phyloP scores from a whole-genome alignment of 2,113 vertebrate genomes.

The Dinomys branickii region DNA sequence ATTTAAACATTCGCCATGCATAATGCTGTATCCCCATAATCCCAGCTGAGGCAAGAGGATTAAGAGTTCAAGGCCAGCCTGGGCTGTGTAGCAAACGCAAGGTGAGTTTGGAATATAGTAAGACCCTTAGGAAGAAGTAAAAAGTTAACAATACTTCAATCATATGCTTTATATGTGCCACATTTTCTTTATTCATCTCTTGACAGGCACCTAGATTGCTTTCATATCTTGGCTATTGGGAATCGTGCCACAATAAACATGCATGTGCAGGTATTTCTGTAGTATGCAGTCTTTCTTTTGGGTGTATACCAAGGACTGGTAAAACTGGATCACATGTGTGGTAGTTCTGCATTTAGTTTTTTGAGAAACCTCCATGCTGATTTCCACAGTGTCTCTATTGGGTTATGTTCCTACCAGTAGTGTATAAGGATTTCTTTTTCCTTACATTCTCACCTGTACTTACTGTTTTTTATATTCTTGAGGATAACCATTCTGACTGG shows the following conservation, averaged over 20 bases:
- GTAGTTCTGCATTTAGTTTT: not conserved
- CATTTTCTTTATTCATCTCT: not conserved
- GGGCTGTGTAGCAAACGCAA: not conserved
- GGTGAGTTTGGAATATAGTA: not conserved
- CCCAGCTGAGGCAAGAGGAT: not conserved
- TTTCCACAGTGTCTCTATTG: not conserved
- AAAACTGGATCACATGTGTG: not conserved
- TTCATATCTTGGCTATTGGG: not conserved
- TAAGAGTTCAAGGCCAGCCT: not conserved
- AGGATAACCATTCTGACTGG: not conserved
- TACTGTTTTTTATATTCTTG: not conserved
- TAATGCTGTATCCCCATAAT: not conserved
- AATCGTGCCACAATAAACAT: not conserved
- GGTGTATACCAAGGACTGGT: not conserved
- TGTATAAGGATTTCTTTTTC: not conserved
- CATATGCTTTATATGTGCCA: not conserved
- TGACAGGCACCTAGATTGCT: not conserved
- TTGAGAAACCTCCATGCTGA: not conserved
- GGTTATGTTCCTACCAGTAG: not conserved
- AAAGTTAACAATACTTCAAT: not conserved
- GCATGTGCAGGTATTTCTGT: not conserved
- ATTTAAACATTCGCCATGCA: not conserved
- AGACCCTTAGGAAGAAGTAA: not conserved
- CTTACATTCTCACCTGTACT: not conserved
- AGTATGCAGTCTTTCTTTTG: not conserved